phyloP scores from a whole-genome alignment of 1,140 invertebrate genomes.

The Eriocheir sinensis region DNA sequence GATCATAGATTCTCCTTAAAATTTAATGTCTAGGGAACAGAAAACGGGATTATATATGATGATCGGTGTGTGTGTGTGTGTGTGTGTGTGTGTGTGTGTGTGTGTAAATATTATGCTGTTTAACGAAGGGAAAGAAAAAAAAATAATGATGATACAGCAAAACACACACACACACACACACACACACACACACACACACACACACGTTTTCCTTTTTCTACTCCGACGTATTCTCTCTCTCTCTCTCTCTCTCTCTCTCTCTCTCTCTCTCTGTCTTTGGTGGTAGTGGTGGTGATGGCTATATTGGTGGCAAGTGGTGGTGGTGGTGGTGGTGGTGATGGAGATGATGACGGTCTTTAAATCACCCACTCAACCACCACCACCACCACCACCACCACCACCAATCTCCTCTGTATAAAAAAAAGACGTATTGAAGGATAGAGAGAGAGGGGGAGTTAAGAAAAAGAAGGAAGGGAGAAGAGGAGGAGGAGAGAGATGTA shows the following conservation, averaged over 20 bases:
- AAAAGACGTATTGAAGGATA: background rate
- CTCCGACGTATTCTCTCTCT: background rate
- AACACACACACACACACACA: background rate
- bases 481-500: background rate
- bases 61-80: background rate
- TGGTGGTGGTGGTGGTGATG: background rate
- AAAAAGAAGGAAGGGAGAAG: background rate
- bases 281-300: background rate
- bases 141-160: background rate
- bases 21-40: too few relatives aligned
- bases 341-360: background rate
- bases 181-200: background rate
- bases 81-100: background rate
- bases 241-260: conserved; percentile 14
- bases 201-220: background rate
- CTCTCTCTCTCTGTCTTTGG: background rate
- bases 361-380: too few relatives aligned
- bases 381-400: too few relatives aligned
- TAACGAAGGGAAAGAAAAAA: too few relatives aligned
- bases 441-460: background rate
- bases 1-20: too few relatives aligned
- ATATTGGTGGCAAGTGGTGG: background rate
- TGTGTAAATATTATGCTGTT: background rate
- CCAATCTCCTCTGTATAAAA: too few relatives aligned
- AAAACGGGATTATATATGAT: too few relatives aligned